Evolutionary conservation across 2,797 vertebrate genomes (phyloP), one percentile per base, ranked within the genome.

Genomic region (Cyprinodon diabolis): DNA sequence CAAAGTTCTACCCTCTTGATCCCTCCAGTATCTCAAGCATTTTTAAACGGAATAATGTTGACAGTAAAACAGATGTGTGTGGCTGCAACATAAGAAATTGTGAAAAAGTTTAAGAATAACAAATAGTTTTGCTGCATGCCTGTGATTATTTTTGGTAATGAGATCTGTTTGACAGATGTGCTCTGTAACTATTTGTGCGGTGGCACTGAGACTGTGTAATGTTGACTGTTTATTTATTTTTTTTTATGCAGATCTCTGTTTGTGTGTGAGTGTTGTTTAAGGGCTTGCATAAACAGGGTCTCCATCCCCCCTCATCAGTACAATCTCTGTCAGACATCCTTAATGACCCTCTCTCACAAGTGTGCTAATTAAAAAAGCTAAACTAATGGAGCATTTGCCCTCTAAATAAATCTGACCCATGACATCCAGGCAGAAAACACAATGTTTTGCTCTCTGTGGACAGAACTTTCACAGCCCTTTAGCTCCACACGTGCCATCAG

Each of bases 321-420:
- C 87, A 80, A 87, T 82, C 84, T 90, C 88, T 90, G 91, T 94
- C 94, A 92, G 92, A 89, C 92, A 90, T 89, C 88, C 90, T 92
- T 95, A 95, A 95, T 94, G 92, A 94, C 91, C 92, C 89, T 88
- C 90, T 87, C 91, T 89, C 90, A 93, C 91, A 91, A 92, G 91
- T 90, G 90, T 83, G 89, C 94, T 94, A 94, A 95, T 95, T 95
- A 95, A 95, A 93, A 69, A 94, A 94, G 85, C 89, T 86, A 66
- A 87, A 89, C 93, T 95, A 94, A 94, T 95, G 92, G 92, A 92
- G 91, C 91, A 86, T 92, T 94, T 92, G 93, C 92, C 93, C 93
- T 93, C 91, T 90, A 91, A 93, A 94, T 94, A 93, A 93, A 94
- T 94, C 90, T 89, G 84, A 91, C 89, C 90, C 90, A 84, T 90